Conservation (phyloP, 30 jellyfish, hydroid and myxozoan genomes). For the Chrysaora quinquecirrha region DNA sequence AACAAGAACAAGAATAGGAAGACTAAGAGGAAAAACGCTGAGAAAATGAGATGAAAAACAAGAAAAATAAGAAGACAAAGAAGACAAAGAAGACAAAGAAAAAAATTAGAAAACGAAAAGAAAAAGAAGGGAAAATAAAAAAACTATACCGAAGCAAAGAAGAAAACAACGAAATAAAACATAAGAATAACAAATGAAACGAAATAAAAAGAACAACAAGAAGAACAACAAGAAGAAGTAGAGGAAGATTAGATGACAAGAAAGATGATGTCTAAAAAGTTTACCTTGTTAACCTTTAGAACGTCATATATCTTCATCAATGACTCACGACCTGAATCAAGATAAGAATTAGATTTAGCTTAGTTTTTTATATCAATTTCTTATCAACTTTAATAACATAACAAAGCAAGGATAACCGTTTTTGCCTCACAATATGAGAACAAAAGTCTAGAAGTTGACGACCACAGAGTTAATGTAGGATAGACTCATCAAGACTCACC, state of each 20-base stretch:
- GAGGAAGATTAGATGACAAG: neutral
- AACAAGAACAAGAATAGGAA: neutral
- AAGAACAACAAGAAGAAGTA: neutral
- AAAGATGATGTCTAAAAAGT: neutral
- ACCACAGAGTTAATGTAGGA: too few relatives aligned
- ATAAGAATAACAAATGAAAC: too few relatives aligned
- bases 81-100: neutral
- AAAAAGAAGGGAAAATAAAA: neutral
- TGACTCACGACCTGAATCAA: slow-evolving; percentile 39
- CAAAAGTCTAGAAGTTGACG: too few relatives aligned
- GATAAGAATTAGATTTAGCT: too few relatives aligned
- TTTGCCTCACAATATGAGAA: too few relatives aligned
- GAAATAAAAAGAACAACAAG: neutral
- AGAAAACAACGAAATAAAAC: too few relatives aligned
- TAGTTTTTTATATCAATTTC: too few relatives aligned
- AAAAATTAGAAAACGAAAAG: neutral
- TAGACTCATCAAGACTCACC: slow-evolving; percentile 23
- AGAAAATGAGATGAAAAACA: neutral
- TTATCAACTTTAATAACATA: too few relatives aligned
- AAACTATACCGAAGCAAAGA: too few relatives aligned
- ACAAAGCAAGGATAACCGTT: too few relatives aligned
- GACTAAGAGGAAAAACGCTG: neutral
- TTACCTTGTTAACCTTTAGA: slow-evolving; percentile 46
- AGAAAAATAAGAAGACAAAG: neutral
- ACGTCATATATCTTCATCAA: slow-evolving; percentile 25